phyloP scores from a whole-genome alignment of 2,113 vertebrate genomes.

The Vulpes ferrilata region DNA sequence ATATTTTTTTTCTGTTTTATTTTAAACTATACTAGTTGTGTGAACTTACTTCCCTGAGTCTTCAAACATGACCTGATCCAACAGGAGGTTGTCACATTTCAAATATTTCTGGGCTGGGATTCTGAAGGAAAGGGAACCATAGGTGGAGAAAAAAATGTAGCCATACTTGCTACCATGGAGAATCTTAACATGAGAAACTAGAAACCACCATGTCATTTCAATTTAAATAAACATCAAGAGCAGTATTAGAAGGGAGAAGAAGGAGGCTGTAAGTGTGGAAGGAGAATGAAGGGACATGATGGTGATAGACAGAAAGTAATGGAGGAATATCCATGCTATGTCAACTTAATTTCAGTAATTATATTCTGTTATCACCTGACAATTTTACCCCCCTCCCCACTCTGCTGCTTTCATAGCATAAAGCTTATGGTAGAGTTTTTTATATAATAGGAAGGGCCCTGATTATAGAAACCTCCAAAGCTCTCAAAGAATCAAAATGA shows the following conservation, averaged over 20 bases:
- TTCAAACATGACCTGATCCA: slow-evolving; percentile 4
- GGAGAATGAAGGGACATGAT: rapidly evolving
- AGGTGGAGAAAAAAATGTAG: neutral
- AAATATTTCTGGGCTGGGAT: neutral
- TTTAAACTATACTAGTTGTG: neutral
- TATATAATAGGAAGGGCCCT: neutral
- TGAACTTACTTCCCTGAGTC: neutral
- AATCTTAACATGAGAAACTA: neutral
- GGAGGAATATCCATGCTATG: neutral
- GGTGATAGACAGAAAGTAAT: neutral
- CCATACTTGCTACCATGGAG: neutral
- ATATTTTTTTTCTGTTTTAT: neutral
- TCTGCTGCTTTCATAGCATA: neutral
- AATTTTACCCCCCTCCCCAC: neutral
- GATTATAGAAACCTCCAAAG: neutral
- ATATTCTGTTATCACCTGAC: neutral
- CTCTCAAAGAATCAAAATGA: neutral
- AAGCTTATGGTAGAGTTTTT: neutral
- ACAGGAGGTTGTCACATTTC: neutral
- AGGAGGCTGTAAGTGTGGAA: neutral
- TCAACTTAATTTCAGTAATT: neutral
- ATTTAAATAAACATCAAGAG: neutral
- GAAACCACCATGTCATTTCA: neutral
- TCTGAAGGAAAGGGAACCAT: neutral
- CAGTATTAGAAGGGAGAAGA: neutral